These are phyloP conservation scores for Lutjanus argentimaculatus DNA, from an alignment of 2,797 vertebrate genomes.

Conservation along the genomic window DNA sequence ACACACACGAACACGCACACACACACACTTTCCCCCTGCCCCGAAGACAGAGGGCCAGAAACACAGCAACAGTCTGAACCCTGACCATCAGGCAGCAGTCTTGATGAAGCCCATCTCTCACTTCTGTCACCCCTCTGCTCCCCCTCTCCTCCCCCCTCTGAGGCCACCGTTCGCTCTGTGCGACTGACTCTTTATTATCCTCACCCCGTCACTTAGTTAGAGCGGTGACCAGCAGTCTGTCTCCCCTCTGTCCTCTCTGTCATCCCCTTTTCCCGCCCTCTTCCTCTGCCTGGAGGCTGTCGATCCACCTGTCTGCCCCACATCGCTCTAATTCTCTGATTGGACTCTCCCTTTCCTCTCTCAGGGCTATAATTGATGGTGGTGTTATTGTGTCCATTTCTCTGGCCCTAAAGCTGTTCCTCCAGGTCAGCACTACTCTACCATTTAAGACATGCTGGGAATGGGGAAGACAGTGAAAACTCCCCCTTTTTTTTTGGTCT, in stretches of 20 bases:
- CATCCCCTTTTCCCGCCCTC: conserved; percentile 49
- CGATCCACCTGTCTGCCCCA: conserved; percentile 70
- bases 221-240: conserved; percentile 61
- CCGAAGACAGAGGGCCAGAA: conserved; percentile 59
- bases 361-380: conserved; percentile 79
- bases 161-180: conserved; percentile 59
- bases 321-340: conserved; percentile 80
- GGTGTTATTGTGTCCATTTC: conserved; percentile 77
- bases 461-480: conserved; percentile 31
- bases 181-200: conserved; percentile 71
- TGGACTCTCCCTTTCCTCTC: conserved; percentile 66
- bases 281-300: conserved; percentile 69
- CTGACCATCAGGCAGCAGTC: conserved; percentile 62
- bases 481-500: conserved; percentile 13
- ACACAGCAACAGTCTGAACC: conserved; percentile 56
- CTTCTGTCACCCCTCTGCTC: conserved; percentile 67
- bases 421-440: conserved; percentile 70
- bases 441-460: conserved; percentile 60
- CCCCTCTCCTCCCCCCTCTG: conserved; percentile 19
- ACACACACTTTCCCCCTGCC: conserved; percentile 19
- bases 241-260: conserved; percentile 54
- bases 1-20: conserved; percentile 20
- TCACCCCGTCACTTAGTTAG: conserved; percentile 68
- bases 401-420: conserved; percentile 67
- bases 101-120: conserved; percentile 83